These are phyloP conservation scores for Aricia agestis DNA, from an alignment of 1,140 invertebrate genomes.

Conservation along the genomic window DNA sequence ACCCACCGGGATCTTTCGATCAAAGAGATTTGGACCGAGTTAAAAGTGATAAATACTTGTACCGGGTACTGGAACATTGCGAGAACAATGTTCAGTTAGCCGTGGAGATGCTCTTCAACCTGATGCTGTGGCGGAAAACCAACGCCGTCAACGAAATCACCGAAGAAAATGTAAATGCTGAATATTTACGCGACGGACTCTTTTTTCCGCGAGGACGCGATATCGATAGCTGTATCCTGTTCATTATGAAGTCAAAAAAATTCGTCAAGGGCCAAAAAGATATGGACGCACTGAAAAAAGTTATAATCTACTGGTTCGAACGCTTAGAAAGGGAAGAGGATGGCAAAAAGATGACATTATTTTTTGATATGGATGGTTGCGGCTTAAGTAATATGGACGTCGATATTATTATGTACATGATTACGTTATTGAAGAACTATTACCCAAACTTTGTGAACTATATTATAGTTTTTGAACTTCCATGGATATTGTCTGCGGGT, in stretches of 20 bases:
- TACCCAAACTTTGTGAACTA: conserved; percentile 49
- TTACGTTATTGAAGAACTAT: conserved; percentile 40
- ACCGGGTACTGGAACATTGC: conserved; percentile 41
- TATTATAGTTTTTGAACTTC: conserved; percentile 43
- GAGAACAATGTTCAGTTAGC: conserved; percentile 38
- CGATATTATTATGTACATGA: conserved; percentile 39
- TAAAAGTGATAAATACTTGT: conserved; percentile 44
- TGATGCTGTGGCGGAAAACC: conserved; percentile 41
- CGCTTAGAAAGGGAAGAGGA: conserved; percentile 43
- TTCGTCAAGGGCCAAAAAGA: conserved; percentile 40
- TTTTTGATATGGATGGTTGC: conserved; percentile 47
- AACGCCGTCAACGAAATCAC: conserved; percentile 39
- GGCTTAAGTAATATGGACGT: conserved; percentile 42
- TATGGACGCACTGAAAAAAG: conserved; percentile 38
- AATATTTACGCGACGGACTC: conserved; percentile 40
- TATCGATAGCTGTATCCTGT: conserved; percentile 45
- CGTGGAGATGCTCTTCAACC: conserved; percentile 42
- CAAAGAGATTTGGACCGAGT: conserved; percentile 38
- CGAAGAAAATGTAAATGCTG: conserved; percentile 35
- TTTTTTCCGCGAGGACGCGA: conserved; percentile 45
- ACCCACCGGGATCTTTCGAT: conserved; percentile 37
- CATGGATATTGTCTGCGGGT: conserved; percentile 41
- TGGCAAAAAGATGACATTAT: conserved; percentile 44
- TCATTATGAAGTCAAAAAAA: conserved; percentile 44
- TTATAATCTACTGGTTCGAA: conserved; percentile 48